Base-by-base conservation (phyloP, 2,888 invertebrate genomes). In the Erebia epiphron region DNA sequence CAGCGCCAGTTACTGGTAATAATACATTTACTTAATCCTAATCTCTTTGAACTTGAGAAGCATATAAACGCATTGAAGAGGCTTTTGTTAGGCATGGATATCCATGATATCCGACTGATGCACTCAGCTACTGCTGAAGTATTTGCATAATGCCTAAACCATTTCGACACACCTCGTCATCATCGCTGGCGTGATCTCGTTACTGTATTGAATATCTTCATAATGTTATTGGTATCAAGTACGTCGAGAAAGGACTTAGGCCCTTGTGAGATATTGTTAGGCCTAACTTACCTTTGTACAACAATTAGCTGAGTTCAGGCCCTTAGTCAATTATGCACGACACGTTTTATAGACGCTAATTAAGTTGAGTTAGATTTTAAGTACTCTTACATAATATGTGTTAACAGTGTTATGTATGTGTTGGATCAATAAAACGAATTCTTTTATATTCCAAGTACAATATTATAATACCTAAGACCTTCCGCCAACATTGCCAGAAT, bases 101-200 rank as follows among this genome's bases (percentile, higher is more conserved):
- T 77, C 77, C 64, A 74, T 76, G 84, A 79, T 80, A 81, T 80
- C 79, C 80, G 79, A 79, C 79, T 78, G 78, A 83, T 82, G 85
- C 87, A 86, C 83, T 83, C 83, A 79, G 78, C 81, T 79, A 80
- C 81, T 80, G 83, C 84, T 86, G 87, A 87, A 86, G 83, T 83
- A 90, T 92, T 92, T 88, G 88, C 91, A 90, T 91, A 91, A 90
- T 90, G 88, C 86, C 85, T 83, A 80, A 87, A 82, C 83, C 82
- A 82, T 82, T 82, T 77, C 86, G 84, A 87, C 88, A 86, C 82
- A 87, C 85, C 86, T 84, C 83, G 79, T 78, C 85, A 86, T 90
- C 89, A 90, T 91, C 90, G 90, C 85, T 83, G 74, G 73, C 82
- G 84, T 84, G 87, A 90, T 87, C 86, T 83, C 83, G 84, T 89